phyloP scores from a whole-genome alignment of 2,888 invertebrate genomes.

The Eilema depressum region DNA sequence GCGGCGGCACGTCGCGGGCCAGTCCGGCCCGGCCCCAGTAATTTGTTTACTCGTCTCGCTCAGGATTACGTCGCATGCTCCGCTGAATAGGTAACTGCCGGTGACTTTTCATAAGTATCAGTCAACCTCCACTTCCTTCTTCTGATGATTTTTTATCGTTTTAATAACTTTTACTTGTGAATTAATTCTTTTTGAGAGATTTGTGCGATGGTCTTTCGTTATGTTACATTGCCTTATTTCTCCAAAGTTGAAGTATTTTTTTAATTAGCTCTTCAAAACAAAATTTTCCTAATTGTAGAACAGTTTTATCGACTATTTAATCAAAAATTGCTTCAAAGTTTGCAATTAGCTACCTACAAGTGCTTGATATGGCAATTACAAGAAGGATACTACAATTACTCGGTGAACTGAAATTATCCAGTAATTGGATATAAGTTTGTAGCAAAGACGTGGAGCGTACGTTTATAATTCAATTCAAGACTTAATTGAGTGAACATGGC shows the following conservation, averaged over 20 bases:
- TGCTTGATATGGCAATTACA: not conserved
- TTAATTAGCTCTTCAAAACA: too few species aligned
- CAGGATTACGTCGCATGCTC: constrained; percentile 83
- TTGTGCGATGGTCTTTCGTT: constrained; percentile 18
- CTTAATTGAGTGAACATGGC: constrained; percentile 75
- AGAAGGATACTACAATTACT: constrained; percentile 11
- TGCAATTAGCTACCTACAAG: not conserved
- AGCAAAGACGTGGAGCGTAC: constrained; percentile 28
- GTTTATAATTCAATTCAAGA: constrained; percentile 67
- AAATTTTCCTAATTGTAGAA: too few species aligned
- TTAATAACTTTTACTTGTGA: constrained; percentile 34
- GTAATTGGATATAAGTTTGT: constrained; percentile 29
- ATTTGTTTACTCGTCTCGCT: constrained; percentile 85
- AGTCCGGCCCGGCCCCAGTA: constrained; percentile 74
- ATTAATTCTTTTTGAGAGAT: constrained; percentile 20
- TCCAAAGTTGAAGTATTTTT: not conserved
- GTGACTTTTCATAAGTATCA: constrained; percentile 70
- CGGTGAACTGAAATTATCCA: constrained; percentile 21
- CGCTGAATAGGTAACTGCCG: constrained; percentile 81
- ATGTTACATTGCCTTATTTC: constrained; percentile 2
- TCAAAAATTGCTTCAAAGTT: constrained; percentile 7
- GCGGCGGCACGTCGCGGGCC: constrained; percentile 67
- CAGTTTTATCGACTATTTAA: not conserved
- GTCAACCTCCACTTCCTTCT: constrained; percentile 48
- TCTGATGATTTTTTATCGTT: constrained; percentile 50